phyloP scores from a whole-genome alignment of 1,140 invertebrate genomes.

The Caenorhabditis brenneri region DNA sequence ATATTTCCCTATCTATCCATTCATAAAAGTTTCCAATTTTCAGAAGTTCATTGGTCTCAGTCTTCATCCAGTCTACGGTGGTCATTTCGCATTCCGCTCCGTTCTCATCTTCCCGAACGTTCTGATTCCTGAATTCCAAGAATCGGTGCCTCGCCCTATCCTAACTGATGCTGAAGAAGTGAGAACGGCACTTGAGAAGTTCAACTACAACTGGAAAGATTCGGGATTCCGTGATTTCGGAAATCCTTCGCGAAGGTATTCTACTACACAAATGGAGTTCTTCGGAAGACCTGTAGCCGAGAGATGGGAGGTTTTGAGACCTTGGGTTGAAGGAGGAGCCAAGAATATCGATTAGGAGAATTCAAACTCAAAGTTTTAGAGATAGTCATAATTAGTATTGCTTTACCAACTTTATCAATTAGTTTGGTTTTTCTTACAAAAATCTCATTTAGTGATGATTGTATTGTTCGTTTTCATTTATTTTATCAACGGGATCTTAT shows the following conservation, averaged over 20 bases:
- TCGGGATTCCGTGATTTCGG: conserved; percentile 57
- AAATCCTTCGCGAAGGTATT: conserved; percentile 56
- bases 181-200: conserved; percentile 52
- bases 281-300: conserved; percentile 55
- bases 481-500: no score
- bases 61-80: conserved; percentile 59
- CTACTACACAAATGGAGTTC: conserved; percentile 50
- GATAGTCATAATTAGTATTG: no score
- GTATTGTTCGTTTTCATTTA: not conserved
- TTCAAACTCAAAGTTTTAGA: not conserved
- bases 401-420: no score
- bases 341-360: not conserved
- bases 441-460: no score
- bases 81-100: conserved; percentile 58
- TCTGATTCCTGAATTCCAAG: not conserved
- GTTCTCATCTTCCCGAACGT: conserved; percentile 57
- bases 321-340: conserved; percentile 11
- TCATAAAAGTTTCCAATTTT: not conserved
- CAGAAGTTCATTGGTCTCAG: conserved; percentile 60
- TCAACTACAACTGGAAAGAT: conserved; percentile 58
- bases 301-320: conserved; percentile 55
- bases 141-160: conserved; percentile 25
- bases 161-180: conserved; percentile 6
- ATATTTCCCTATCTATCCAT: no score
- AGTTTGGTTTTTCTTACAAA: no score